Conservation (phyloP, 2,797 vertebrate genomes). For the Antrozous pallidus region DNA sequence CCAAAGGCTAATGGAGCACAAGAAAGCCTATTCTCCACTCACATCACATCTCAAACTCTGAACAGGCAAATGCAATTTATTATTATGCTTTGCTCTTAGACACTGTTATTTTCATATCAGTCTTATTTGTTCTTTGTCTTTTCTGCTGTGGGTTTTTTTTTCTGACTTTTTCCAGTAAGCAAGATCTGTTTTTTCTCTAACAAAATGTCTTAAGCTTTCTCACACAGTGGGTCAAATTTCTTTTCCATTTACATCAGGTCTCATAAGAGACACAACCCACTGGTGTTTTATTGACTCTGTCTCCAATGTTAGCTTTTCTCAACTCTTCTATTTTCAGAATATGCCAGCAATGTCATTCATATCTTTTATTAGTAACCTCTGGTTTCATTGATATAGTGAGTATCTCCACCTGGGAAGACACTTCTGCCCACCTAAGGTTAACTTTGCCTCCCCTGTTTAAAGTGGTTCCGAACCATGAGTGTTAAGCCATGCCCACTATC, state of each 20-base stretch:
- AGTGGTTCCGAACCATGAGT: neutral
- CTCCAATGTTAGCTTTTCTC: slow-evolving; percentile 57
- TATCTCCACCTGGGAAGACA: slow-evolving; percentile 59
- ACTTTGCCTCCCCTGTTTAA: neutral
- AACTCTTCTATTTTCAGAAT: slow-evolving; percentile 57
- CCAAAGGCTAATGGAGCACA: neutral
- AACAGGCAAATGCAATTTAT: neutral
- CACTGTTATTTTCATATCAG: neutral
- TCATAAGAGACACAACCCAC: slow-evolving; percentile 21
- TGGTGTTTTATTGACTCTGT: slow-evolving; percentile 67
- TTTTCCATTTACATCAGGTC: neutral
- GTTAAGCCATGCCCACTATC: too few relatives aligned
- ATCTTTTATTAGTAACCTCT: slow-evolving; percentile 62
- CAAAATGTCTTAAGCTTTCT: slow-evolving; percentile 54
- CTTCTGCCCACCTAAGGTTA: neutral
- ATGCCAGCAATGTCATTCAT: slow-evolving; percentile 53
- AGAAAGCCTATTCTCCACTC: neutral
- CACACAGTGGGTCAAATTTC: slow-evolving; percentile 5
- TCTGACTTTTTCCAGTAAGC: slow-evolving; percentile 23
- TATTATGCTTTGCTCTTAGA: neutral
- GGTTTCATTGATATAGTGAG: slow-evolving; percentile 50
- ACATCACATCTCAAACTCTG: neutral
- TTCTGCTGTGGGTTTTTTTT: slow-evolving; percentile 4
- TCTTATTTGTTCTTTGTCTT: neutral
- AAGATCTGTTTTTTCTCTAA: slow-evolving; percentile 13